Evolutionary conservation across 2,888 invertebrate species (phyloP).

Genomic region (Leptothorax acervorum): DNA sequence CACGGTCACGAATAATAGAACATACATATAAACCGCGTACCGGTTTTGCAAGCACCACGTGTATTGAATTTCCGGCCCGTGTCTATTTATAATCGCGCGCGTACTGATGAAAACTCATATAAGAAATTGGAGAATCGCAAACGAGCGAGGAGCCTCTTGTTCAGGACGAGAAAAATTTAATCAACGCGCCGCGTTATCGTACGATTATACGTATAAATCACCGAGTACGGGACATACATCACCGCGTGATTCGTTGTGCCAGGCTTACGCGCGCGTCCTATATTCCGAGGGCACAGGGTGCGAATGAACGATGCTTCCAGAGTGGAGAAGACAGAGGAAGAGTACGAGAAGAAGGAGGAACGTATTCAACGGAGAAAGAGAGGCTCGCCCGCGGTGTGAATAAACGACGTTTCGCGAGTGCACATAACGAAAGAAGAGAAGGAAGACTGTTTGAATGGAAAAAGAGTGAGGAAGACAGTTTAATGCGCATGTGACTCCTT

Average conservation of each 20-base stretch:
- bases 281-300: constrained; percentile 41
- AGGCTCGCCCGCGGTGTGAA: constrained; percentile 50
- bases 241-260: constrained; percentile 42
- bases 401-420: constrained; percentile 50
- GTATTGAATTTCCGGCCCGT: constrained; percentile 19
- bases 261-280: constrained; percentile 57
- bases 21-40: constrained; percentile 27
- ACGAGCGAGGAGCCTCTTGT: neutral
- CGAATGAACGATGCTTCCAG: constrained; percentile 66
- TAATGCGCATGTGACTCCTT: constrained; percentile 59
- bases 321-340: constrained; percentile 12
- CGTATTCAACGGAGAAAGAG: constrained; percentile 20
- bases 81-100: constrained; percentile 7
- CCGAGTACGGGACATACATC: constrained; percentile 22
- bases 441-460: neutral
- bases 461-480: constrained; percentile 28
- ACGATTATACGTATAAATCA: constrained; percentile 41
- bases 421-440: constrained; percentile 30
- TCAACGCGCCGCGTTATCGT: constrained; percentile 35
- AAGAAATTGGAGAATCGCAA: constrained; percentile 3
- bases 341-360: constrained; percentile 8
- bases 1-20: constrained; percentile 33
- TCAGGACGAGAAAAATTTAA: constrained; percentile 35
- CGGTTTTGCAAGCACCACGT: constrained; percentile 13
- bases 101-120: neutral